Base-by-base conservation (phyloP, 2,888 invertebrate species). In the Trichogramma dendrolimi region DNA sequence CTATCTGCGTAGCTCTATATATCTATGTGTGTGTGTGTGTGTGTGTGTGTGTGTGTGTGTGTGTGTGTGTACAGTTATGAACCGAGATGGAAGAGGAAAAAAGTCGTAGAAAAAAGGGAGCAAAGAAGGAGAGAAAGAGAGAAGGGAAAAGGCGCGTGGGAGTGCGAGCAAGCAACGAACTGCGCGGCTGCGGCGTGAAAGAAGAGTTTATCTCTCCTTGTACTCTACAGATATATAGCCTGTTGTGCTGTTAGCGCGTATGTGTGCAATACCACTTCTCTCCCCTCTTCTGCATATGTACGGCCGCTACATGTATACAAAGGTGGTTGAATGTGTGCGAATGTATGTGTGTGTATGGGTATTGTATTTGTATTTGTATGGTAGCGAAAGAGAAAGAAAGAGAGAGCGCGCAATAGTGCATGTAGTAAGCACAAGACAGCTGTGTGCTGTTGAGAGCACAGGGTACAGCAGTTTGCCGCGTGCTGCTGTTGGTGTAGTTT, bases 151-250 rank as follows among this genome's bases (percentile, higher is more conserved):
- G 27, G 11, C 40, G n/a, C 52, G 43, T 40, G 44, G 44, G 43
- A 49, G 55, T 55, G 40, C 11, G 55, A 39, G 40, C 11, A 14
- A 14, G 14, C 14, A 14, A 14, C 14, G 14, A 14, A 14, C 14
- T 14, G 49, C 49, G 11, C 49, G 27, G 11, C 27, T 11, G 14
- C 63, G 43, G 65, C 63, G 67, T 67, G 41, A 49, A 58, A 61
- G 62, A 56, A 60, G 54, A 61, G 60, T 55, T 63, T 63, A 63
- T 63, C 58, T 57, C 54, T 51, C 14, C 14, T 14, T 14, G 14
- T 14, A 2, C 14, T 14, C 14, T 14, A 14, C 14, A 14, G 14
- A 14, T 14, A 14, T 14, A 14, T 14, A 14, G 14, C 14, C 14
- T 14, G 1, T 14, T 14, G 14, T 14, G 14, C 14, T 14, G 14